These are phyloP conservation scores for Tragulus kanchil DNA, from an alignment of 2,113 vertebrate genomes.

Conservation along the genomic window DNA sequence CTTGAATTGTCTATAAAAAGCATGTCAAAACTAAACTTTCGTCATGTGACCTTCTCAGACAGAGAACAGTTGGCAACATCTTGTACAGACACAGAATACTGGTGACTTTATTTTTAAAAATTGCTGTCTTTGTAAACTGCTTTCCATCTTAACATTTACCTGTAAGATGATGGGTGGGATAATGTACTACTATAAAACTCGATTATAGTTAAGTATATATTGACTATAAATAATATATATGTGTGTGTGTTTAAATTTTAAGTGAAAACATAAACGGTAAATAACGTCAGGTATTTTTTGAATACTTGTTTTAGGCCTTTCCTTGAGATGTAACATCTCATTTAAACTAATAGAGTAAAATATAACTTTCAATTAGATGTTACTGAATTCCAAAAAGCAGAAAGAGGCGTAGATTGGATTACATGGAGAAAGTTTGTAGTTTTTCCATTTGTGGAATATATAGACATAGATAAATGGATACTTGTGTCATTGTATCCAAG, in stretches of 20 bases:
- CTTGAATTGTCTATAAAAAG: conserved; percentile 32
- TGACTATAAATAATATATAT: background rate
- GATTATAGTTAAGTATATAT: background rate
- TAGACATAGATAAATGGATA: background rate
- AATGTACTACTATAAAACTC: background rate
- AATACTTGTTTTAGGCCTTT: background rate
- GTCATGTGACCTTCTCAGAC: conserved; percentile 11
- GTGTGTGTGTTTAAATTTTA: conserved; percentile 7
- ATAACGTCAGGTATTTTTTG: background rate
- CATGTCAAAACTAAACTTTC: conserved; percentile 28
- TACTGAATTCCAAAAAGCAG: conserved; percentile 12
- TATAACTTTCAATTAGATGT: background rate
- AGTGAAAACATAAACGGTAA: background rate
- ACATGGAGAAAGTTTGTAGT: background rate
- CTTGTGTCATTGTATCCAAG: background rate
- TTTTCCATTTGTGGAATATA: background rate
- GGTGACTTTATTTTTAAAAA: background rate
- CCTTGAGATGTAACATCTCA: background rate
- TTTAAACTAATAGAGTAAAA: background rate
- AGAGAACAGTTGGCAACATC: background rate
- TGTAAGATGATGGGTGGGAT: background rate
- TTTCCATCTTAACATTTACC: conserved; percentile 29
- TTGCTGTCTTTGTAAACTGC: background rate
- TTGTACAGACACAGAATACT: background rate
- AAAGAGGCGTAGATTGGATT: background rate